Evolutionary conservation across 1,140 invertebrate genomes (phyloP).

Genomic region (Penaeus indicus): DNA sequence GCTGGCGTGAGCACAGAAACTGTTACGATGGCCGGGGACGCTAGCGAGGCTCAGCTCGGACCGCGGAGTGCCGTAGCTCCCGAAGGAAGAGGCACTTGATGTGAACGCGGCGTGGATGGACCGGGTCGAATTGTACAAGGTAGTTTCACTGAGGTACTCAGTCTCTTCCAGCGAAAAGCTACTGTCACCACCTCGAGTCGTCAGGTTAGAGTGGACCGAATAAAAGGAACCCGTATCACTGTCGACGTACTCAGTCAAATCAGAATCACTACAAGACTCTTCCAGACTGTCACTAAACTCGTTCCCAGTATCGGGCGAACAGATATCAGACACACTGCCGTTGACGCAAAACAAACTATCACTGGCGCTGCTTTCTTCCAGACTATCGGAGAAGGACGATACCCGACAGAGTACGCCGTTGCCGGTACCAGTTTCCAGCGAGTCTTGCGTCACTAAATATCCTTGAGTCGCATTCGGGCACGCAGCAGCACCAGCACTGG

Average conservation of each 20-base stretch:
- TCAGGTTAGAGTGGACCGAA: slow-evolving; percentile 42
- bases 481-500: slow-evolving; percentile 35
- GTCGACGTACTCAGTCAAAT: slow-evolving; percentile 12
- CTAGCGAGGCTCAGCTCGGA: no score
- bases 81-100: not conserved
- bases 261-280: slow-evolving; percentile 30
- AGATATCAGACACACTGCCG: not conserved
- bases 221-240: slow-evolving; percentile 56
- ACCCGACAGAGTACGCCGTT: not conserved
- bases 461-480: not conserved
- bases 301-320: not conserved
- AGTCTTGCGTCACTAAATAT: not conserved
- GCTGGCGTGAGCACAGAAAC: not conserved
- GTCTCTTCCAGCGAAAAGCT: not conserved
- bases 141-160: slow-evolving; percentile 39
- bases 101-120: slow-evolving; percentile 3
- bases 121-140: slow-evolving; percentile 48
- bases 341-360: slow-evolving; percentile 26
- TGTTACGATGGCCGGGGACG: not conserved
- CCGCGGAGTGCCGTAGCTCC: not conserved
- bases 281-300: slow-evolving; percentile 38
- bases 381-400: slow-evolving; percentile 1
- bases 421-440: not conserved
- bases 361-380: slow-evolving; percentile 16
- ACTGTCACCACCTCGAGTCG: not conserved